phyloP scores from a whole-genome alignment of 2,888 invertebrate species.

The Tachina fera region DNA sequence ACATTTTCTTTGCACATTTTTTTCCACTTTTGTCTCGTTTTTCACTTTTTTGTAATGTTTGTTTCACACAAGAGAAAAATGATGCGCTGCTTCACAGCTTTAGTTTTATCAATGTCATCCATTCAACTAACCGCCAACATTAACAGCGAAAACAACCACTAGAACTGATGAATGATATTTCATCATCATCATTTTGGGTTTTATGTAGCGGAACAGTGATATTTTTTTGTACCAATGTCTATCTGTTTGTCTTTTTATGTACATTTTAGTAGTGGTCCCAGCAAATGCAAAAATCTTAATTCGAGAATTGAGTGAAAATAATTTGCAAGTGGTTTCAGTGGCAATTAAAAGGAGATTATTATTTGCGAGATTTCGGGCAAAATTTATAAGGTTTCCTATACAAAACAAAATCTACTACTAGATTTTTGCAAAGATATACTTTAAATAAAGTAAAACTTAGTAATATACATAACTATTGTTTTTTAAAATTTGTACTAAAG shows the following conservation, averaged over 20 bases:
- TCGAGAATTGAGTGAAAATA: no score
- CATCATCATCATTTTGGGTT: slow-evolving; percentile 68
- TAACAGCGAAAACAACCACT: slow-evolving; percentile 44
- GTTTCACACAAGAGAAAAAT: slow-evolving; percentile 22
- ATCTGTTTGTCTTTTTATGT: not conserved
- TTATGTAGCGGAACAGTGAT: slow-evolving; percentile 68
- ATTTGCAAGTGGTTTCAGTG: no score
- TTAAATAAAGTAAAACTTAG: no score
- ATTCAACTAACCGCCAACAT: slow-evolving; percentile 49
- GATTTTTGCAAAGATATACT: no score
- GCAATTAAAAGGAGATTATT: no score
- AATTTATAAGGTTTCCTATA: no score
- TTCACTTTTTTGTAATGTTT: not conserved
- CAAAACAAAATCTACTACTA: no score
- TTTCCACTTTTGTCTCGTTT: not conserved
- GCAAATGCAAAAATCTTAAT: not conserved
- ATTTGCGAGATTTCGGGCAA: no score
- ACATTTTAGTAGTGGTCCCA: not conserved
- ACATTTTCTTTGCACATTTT: slow-evolving; percentile 39
- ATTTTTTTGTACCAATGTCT: slow-evolving; percentile 49
- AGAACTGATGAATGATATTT: slow-evolving; percentile 69
- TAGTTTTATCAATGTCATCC: slow-evolving; percentile 46
- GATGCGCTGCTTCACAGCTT: slow-evolving; percentile 24
- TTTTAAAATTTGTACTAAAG: no score
- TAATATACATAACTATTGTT: no score